Evolutionary conservation across 2,797 vertebrate species (phyloP).

Genomic region (Rhinichthys osculus): DNA sequence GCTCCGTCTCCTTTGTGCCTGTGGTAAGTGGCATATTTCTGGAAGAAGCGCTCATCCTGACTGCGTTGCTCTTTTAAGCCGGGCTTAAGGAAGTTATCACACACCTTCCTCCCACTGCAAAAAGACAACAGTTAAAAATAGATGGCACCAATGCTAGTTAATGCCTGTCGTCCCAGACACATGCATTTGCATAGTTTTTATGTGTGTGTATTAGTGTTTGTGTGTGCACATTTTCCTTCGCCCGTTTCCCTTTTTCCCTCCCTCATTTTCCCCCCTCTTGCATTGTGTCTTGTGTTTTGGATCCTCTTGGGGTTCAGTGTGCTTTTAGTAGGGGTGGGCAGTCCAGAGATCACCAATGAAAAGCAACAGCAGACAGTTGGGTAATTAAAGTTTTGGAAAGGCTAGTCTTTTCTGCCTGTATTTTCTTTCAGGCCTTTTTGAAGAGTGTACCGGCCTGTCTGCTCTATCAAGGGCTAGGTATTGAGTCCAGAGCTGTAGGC

Average conservation of each 20-base stretch:
- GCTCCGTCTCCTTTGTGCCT: slow-evolving; percentile 78
- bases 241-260: slow-evolving; percentile 6
- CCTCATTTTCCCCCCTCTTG: slow-evolving; percentile 59
- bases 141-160: slow-evolving; percentile 72
- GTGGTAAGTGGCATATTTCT: slow-evolving; percentile 79
- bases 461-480: slow-evolving; percentile 68
- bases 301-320: slow-evolving; percentile 55
- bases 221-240: slow-evolving; percentile 28
- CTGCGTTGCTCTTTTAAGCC: slow-evolving; percentile 78
- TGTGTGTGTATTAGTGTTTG: slow-evolving; percentile 54
- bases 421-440: slow-evolving; percentile 65
- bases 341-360: slow-evolving; percentile 69
- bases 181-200: slow-evolving; percentile 81
- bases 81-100: slow-evolving; percentile 82
- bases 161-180: slow-evolving; percentile 77
- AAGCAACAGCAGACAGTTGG: slow-evolving; percentile 69
- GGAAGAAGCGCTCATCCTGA: slow-evolving; percentile 74
- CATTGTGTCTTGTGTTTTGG: slow-evolving; percentile 70
- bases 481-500: slow-evolving; percentile 72
- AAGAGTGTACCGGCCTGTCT: slow-evolving; percentile 74
- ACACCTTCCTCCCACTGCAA: slow-evolving; percentile 70
- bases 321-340: slow-evolving; percentile 48
- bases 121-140: slow-evolving; percentile 64
- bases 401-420: slow-evolving; percentile 63
- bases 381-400: slow-evolving; percentile 80